phyloP scores from a whole-genome alignment of 2,113 vertebrate species.

The Arenaria interpres region DNA sequence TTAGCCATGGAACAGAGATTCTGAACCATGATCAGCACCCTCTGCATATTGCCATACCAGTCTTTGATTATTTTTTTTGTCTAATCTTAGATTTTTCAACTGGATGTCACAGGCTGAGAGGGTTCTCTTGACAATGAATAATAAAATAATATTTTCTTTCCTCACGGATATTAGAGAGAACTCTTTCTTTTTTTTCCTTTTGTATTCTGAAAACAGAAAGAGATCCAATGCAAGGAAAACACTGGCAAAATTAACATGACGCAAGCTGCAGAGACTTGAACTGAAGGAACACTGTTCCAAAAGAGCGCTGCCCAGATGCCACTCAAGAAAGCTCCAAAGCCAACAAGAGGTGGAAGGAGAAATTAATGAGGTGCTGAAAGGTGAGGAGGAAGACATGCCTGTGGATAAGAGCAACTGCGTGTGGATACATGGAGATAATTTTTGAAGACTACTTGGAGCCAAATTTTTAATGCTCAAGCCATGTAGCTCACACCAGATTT shows the following conservation, averaged over 20 bases:
- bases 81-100: background rate
- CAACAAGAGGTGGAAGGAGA: background rate
- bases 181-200: background rate
- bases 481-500: background rate
- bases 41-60: background rate
- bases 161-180: background rate
- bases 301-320: background rate
- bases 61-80: background rate
- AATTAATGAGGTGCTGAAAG: background rate
- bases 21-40: background rate
- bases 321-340: background rate
- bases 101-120: background rate
- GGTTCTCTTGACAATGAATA: background rate
- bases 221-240: background rate
- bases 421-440: background rate
- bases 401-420: background rate
- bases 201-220: background rate
- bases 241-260: background rate
- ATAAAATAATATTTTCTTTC: background rate
- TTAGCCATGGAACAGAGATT: background rate
- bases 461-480: background rate
- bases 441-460: background rate
- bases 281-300: background rate
- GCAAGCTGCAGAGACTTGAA: background rate
- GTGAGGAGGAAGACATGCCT: background rate